Base-by-base conservation (phyloP, 1,140 invertebrate genomes). In the Gryllus bimaculatus region DNA sequence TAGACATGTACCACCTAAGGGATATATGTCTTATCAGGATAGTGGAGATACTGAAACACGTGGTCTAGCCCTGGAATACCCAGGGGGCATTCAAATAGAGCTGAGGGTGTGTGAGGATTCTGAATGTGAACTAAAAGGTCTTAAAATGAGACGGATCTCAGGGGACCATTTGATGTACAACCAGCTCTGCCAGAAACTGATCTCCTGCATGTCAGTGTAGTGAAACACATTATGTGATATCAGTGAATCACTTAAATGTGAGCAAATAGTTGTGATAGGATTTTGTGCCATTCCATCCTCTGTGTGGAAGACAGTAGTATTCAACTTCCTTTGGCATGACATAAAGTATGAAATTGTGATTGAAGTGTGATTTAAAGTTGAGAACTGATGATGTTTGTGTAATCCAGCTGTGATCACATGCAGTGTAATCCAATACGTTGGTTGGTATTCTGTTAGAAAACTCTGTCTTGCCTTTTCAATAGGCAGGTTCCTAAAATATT, bases 91-190 rank as follows among this genome's bases (percentile, higher is more conserved):
- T 81, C 93, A 96, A 85, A 95, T 96, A 76, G 95, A 96, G 84
- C 84, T 97, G 81, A 91, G 94, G 82, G 91, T 96, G 0, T 94
- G 91, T 83, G 91, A 94, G 82, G 66, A 79, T 73, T 13, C 48
- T n/a, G 75, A 21, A 18, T 79, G 81, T 81, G 81, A 92, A 75
- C 78, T 81, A 12, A 96, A 95, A 82, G 94, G 95, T 8, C 89
- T 98, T 80, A 96, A 96, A 83, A 92, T 98, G 90, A 87, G 95
- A 79, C 89, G 95, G 84, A 95, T 98, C 81, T 96, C 95, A 0
- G 96, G 96, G 6, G 95, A 98, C 86, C 94, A 95, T 85, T 88
- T 93, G 80, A 93, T 96, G 84, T 97, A 97, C 84, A 94, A 93
- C 80, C 94, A 95, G 84, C 89, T 97, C 18, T 97, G 95, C 86